Evolutionary conservation across 1,140 invertebrate genomes (phyloP), one percentile per base, ranked within the genome.

Genomic region (Drosophila lowei): DNA sequence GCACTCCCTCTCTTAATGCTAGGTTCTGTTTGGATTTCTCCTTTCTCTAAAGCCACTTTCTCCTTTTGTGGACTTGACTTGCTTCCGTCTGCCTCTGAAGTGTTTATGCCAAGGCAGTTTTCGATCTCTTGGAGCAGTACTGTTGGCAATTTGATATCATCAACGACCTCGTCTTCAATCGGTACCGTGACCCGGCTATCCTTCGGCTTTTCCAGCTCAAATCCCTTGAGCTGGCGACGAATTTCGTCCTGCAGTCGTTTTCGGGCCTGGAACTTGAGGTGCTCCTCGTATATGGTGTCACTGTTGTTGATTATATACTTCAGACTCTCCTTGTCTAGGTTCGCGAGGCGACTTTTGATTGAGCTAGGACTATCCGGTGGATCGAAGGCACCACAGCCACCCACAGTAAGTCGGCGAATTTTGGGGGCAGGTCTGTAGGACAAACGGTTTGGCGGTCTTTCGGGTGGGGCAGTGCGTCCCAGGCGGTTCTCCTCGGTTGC

Each of bases 291-390:
- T 38, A 89, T 89, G 6, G 89, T 84, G 25, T 80, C 77, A 8
- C 86, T 60, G 42, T 77, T 90, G 43, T 91, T 91, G 23, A 91
- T 91, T 23, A 91, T 80, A 23, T 91, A 67, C 47, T 84, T 89
- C 0, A 91, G 77, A 16, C 66, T 63, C 53, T 78, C 70, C 58
- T 90, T 91, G 56, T 90, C 79, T 76, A 91, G 80, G 5, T 42
- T 83, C 15, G 78, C 89, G 25, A 91, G 60, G n/a, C 75, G 73
- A 16, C 79, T 77, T 47, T 59, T 65, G 16, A 90, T 62, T 7
- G 16, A 60, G 8, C 46, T 30, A n/a, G 46, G 0, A 30, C 6
- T 41, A 1, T 15, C 25, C 1, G 16, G 23, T 28, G 21, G 21
- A 8, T 54, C 21, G 3, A 18, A 2, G 18, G 18, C 18, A 18